Conservation (phyloP, 2,888 invertebrate species). For the Panzeria rudis region DNA sequence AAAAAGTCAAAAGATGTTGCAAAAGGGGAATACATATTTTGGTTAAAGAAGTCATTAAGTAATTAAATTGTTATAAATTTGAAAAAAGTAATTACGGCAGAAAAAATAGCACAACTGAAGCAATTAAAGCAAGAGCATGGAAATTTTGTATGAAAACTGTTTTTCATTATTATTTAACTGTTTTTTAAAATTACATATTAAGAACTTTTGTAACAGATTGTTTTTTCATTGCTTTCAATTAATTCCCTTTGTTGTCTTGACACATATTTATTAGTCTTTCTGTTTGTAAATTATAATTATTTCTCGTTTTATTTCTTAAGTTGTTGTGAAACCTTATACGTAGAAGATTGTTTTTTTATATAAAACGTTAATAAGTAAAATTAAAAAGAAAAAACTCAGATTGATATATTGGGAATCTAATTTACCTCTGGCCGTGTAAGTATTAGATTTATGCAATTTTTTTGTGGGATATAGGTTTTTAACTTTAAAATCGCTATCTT, state of each 20-base stretch:
- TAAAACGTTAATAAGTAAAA: no score
- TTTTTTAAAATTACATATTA: neutral
- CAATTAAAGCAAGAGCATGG: neutral
- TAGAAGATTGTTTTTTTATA: neutral
- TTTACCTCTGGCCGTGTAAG: no score
- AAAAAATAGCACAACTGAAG: neutral
- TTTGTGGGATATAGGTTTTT: no score
- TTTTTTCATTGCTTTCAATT: neutral
- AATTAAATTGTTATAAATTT: slow-evolving; percentile 47
- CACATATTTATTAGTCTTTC: slow-evolving; percentile 5
- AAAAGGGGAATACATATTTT: neutral
- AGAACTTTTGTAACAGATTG: neutral
- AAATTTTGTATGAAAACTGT: neutral
- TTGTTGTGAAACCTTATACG: neutral
- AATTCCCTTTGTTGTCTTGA: neutral
- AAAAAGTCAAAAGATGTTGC: slow-evolving; percentile 39
- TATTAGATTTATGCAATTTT: no score
- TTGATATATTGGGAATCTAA: no score
- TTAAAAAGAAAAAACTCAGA: no score
- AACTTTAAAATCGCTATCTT: no score
- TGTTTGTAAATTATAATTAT: neutral
- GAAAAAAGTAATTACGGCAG: neutral
- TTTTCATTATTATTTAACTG: neutral
- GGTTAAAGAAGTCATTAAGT: slow-evolving; percentile 29
- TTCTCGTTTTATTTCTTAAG: neutral